Conservation (phyloP, 2,113 vertebrate species). For the Machaerirhynchus nigripectus region DNA sequence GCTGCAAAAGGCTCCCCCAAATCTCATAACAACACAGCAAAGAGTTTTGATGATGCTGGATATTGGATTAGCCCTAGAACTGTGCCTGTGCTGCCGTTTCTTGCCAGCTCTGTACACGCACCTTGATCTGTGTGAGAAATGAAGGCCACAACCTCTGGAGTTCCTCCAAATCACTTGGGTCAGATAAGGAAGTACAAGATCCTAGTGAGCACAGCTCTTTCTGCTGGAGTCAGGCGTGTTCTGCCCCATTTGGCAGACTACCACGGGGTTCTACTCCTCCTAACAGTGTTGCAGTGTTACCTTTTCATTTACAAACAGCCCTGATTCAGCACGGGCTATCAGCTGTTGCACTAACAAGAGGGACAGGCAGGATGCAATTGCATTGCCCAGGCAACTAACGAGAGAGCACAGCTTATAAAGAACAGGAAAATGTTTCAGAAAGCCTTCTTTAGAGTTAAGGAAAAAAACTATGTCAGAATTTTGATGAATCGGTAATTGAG, state of each 20-base stretch:
- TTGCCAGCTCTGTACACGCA: not conserved
- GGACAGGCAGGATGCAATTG: not conserved
- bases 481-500: not conserved
- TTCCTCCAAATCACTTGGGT: not conserved
- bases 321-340: not conserved
- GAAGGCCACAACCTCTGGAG: not conserved
- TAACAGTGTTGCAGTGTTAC: conserved; percentile 36
- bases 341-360: not conserved
- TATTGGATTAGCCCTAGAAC: not conserved
- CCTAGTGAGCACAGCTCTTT: not conserved
- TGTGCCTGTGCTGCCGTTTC: not conserved
- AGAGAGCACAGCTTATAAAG: not conserved
- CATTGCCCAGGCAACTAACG: conserved; percentile 12
- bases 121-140: not conserved
- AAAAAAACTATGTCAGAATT: not conserved
- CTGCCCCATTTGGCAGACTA: conserved; percentile 28
- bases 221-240: not conserved
- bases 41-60: not conserved
- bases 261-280: not conserved
- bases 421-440: not conserved
- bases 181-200: conserved; percentile 9
- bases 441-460: not conserved
- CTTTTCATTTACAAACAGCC: conserved; percentile 28
- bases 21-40: not conserved
- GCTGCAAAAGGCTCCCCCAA: not conserved